Conservation (phyloP, 2,113 vertebrate species). For the Mesoclemmys tuberculata region DNA sequence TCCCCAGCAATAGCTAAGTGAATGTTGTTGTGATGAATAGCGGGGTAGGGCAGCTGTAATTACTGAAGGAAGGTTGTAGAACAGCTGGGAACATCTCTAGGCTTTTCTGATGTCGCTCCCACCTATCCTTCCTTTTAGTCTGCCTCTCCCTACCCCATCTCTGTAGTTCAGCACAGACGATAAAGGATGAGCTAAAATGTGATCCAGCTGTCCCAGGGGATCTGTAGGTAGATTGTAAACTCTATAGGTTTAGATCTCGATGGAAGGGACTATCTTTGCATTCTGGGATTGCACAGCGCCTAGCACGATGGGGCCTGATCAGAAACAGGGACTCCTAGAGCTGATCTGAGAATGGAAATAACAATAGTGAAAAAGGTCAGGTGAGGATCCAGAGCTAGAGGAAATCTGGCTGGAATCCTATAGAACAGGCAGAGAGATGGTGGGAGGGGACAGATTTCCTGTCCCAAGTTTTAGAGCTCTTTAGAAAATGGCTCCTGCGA, state of each 20-base stretch:
- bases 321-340: neutral
- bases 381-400: neutral
- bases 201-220: neutral
- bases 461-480: neutral
- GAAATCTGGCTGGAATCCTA: neutral
- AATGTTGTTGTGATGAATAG: neutral
- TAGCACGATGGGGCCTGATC: rapidly evolving
- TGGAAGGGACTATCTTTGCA: neutral
- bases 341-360: rapidly evolving
- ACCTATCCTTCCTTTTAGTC: neutral
- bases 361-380: neutral
- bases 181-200: neutral
- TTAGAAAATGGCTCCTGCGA: neutral
- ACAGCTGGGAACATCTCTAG: neutral
- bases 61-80: neutral
- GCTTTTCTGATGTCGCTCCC: neutral
- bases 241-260: neutral
- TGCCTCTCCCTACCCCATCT: neutral
- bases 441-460: neutral
- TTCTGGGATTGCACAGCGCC: rapidly evolving
- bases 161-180: neutral
- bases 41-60: neutral
- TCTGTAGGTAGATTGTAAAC: constrained; percentile 1
- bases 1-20: constrained; percentile 4
- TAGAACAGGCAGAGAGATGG: neutral